Conservation (phyloP, 92 coral and sea anemone genomes). For the Blastomussa wellsi region DNA sequence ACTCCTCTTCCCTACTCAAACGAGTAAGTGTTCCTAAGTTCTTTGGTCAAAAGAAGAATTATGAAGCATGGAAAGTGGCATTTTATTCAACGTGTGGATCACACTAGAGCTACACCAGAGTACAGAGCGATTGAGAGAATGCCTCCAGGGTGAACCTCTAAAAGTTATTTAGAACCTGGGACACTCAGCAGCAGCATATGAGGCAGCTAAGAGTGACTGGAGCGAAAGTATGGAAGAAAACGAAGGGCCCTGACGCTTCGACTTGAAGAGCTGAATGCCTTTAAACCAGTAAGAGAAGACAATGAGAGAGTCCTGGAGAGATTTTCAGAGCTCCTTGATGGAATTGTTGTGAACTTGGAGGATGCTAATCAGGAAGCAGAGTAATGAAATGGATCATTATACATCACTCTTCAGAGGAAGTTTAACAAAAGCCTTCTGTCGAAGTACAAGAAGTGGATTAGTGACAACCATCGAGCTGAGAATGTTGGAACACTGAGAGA, state of each 20-base stretch:
- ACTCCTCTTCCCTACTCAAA: slow-evolving; percentile 34
- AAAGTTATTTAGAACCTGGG: neutral
- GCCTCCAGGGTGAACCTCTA: neutral
- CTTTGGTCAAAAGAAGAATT: slow-evolving; percentile 42
- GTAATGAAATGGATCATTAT: slow-evolving; percentile 60
- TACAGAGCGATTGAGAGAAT: slow-evolving; percentile 35
- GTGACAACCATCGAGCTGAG: slow-evolving; percentile 43
- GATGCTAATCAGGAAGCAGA: slow-evolving; percentile 58
- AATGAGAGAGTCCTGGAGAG: slow-evolving; percentile 51
- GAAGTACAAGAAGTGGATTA: slow-evolving; percentile 18
- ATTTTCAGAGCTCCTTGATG: slow-evolving; percentile 45
- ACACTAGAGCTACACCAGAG: slow-evolving; percentile 35
- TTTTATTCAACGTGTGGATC: slow-evolving; percentile 4
- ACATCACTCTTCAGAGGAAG: slow-evolving; percentile 56
- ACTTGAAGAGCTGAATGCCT: slow-evolving; percentile 53
- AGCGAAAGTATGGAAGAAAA: slow-evolving; percentile 29
- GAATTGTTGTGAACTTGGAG: slow-evolving; percentile 19
- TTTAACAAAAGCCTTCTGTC: slow-evolving; percentile 48
- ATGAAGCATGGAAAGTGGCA: slow-evolving; percentile 52
- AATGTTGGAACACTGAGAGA: slow-evolving; percentile 39
- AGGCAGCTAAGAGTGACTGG: slow-evolving; percentile 9
- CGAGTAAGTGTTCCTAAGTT: slow-evolving; percentile 38
- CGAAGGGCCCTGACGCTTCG: neutral
- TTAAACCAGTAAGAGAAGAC: slow-evolving; percentile 49
- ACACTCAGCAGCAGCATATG: neutral